Evolutionary conservation across 2,797 vertebrate species (phyloP).

Genomic region (Ambastaia sidthimunki): DNA sequence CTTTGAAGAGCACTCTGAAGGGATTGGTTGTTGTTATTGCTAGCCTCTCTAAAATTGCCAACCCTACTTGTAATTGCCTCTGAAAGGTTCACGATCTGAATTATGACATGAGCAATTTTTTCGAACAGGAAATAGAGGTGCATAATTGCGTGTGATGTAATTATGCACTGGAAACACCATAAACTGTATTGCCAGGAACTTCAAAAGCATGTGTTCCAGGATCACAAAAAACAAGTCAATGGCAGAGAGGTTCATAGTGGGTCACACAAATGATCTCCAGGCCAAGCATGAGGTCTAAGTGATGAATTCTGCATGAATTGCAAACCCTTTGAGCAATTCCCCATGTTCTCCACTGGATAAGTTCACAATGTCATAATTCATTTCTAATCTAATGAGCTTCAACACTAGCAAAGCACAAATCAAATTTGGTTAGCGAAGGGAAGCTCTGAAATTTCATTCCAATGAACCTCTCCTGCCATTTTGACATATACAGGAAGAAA

Average conservation of each 20-base stretch:
- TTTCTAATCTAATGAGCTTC: slow-evolving; percentile 57
- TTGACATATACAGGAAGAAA: slow-evolving; percentile 54
- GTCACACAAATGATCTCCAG: slow-evolving; percentile 8
- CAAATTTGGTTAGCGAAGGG: slow-evolving; percentile 54
- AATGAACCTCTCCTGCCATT: slow-evolving; percentile 52
- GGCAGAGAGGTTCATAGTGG: not conserved
- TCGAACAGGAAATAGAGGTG: not conserved
- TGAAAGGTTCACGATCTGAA: not conserved
- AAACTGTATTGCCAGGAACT: not conserved
- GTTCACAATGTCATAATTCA: slow-evolving; percentile 55
- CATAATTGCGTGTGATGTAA: not conserved
- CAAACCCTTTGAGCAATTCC: slow-evolving; percentile 47
- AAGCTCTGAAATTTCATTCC: slow-evolving; percentile 57
- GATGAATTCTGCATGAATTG: slow-evolving; percentile 47
- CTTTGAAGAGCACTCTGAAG: too few species aligned
- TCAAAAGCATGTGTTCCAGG: not conserved
- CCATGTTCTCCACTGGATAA: slow-evolving; percentile 44
- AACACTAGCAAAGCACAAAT: slow-evolving; percentile 59
- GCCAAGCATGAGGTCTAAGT: slow-evolving; percentile 13
- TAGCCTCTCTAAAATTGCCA: too few species aligned
- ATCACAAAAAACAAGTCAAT: not conserved
- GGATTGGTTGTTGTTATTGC: too few species aligned
- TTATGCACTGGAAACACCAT: not conserved
- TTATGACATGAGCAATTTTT: not conserved
- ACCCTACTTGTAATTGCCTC: not conserved